These are phyloP conservation scores for Polypedilum vanderplanki DNA, from an alignment of 1,140 invertebrate species.

Conservation along the genomic window DNA sequence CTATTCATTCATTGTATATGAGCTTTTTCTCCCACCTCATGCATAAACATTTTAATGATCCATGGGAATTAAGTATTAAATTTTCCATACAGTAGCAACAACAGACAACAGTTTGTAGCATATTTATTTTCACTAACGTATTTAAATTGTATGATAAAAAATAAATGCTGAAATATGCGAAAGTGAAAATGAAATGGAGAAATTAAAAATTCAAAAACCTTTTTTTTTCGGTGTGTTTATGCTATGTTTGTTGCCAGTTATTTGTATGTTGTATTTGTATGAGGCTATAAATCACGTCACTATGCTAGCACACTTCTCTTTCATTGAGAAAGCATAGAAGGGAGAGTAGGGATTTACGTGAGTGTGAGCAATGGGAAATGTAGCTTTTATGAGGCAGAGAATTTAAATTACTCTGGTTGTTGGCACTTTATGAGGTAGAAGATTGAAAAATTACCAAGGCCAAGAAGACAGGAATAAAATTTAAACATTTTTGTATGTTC, in stretches of 20 bases:
- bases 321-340: no score
- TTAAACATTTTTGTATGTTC: not conserved
- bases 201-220: constrained; percentile 1
- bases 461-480: not conserved
- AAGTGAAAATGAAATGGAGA: not conserved
- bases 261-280: no score
- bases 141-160: not conserved
- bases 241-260: no score
- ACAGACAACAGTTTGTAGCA: no score
- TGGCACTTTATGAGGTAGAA: no score
- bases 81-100: no score
- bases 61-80: not conserved
- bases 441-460: not conserved
- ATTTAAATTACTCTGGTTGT: no score
- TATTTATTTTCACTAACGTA: not conserved
- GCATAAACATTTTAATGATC: not conserved
- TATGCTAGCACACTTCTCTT: no score
- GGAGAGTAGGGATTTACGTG: no score
- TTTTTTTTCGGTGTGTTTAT: not conserved
- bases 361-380: no score
- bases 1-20: not conserved
- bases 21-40: not conserved
- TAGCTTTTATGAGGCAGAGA: no score
- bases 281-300: no score
- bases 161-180: not conserved